Conservation (phyloP, 2,113 vertebrate genomes). For the Trichomycterus rosablanca region DNA sequence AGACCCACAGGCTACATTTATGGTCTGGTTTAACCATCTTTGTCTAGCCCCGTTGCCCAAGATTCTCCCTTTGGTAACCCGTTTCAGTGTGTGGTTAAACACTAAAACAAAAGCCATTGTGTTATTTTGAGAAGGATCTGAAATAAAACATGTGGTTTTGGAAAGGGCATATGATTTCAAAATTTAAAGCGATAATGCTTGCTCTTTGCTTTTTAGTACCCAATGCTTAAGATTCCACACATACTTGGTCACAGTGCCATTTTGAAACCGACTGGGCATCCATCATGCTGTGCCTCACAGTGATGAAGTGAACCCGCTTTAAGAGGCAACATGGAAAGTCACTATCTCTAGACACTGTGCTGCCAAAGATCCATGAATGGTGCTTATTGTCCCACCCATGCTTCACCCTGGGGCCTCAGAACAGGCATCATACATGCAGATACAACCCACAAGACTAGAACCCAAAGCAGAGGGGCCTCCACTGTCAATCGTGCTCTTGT, state of each 20-base stretch:
- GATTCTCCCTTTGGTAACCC: no score
- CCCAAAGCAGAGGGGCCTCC: slow-evolving; percentile 4
- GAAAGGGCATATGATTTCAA: slow-evolving; percentile 53
- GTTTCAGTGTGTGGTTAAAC: slow-evolving; percentile 16
- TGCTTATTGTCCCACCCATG: slow-evolving; percentile 52
- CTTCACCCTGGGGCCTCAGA: slow-evolving; percentile 10
- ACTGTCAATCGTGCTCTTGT: slow-evolving; percentile 36
- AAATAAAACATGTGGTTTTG: slow-evolving; percentile 61
- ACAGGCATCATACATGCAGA: slow-evolving; percentile 29
- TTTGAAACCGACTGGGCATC: slow-evolving; percentile 60
- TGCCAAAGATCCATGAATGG: slow-evolving; percentile 52
- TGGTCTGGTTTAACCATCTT: slow-evolving; percentile 8
- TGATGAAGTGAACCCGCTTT: slow-evolving; percentile 45
- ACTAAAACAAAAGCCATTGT: slow-evolving; percentile 11
- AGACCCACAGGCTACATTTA: not conserved
- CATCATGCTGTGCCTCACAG: slow-evolving; percentile 9
- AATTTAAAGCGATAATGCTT: slow-evolving; percentile 49
- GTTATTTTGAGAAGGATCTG: slow-evolving; percentile 42
- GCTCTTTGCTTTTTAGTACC: slow-evolving; percentile 54
- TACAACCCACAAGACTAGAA: slow-evolving; percentile 9
- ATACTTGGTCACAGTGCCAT: slow-evolving; percentile 72
- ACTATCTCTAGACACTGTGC: slow-evolving; percentile 31
- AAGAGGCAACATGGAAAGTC: slow-evolving; percentile 23
- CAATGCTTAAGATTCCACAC: slow-evolving; percentile 68
- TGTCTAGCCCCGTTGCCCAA: not conserved